phyloP scores from a whole-genome alignment of 1,140 invertebrate genomes.

The Octopus sinensis region DNA sequence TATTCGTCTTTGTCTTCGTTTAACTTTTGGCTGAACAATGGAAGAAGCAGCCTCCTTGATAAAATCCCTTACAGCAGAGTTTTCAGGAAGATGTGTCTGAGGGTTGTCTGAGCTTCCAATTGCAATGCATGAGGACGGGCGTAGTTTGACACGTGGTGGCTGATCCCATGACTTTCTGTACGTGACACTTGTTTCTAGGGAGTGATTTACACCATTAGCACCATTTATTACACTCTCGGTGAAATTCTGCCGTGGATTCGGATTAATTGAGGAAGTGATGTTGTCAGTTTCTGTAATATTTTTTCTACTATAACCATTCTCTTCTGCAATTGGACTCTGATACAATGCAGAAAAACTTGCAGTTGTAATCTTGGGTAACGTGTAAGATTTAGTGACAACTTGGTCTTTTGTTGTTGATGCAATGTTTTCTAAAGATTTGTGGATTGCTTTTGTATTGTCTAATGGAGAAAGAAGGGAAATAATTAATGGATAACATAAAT shows the following conservation, averaged over 20 bases:
- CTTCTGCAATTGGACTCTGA: no score
- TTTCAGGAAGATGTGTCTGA: neutral
- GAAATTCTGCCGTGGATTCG: no score
- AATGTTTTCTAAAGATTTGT: constrained; percentile 5
- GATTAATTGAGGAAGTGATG: no score
- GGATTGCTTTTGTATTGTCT: neutral
- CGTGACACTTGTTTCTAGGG: no score
- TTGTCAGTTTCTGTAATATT: no score
- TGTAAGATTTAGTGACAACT: neutral
- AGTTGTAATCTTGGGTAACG: neutral
- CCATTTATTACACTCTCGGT: no score
- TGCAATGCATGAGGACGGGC: neutral
- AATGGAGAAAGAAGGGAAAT: neutral
- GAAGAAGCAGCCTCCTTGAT: neutral
- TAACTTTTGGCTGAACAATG: neutral
- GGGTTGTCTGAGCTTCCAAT: neutral
- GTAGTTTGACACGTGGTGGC: neutral
- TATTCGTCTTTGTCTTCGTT: constrained; percentile 7
- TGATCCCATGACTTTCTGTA: no score
- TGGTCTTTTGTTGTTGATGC: neutral
- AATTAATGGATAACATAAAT: neutral
- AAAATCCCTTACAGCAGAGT: neutral
- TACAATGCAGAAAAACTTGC: no score
- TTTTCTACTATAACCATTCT: no score
- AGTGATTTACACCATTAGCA: no score